Evolutionary conservation across 1,140 invertebrate species (phyloP).

Genomic region (Nasonia giraulti): DNA sequence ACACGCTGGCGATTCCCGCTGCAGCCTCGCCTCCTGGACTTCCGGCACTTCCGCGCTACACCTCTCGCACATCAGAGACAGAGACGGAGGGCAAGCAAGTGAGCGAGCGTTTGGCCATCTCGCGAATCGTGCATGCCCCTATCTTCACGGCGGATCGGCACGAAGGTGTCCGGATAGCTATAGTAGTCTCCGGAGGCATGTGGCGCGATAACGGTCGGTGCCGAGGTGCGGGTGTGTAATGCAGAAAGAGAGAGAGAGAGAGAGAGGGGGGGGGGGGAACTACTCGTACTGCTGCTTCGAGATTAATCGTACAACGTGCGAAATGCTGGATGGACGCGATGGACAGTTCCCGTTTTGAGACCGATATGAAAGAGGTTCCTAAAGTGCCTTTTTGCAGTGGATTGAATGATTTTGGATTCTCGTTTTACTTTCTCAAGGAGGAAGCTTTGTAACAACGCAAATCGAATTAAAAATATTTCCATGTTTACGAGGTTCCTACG

Average conservation of each 20-base stretch:
- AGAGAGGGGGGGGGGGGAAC: background rate
- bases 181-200: slow-evolving; percentile 4
- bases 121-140: slow-evolving; percentile 56
- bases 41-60: slow-evolving; percentile 47
- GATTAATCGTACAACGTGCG: background rate
- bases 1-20: slow-evolving; percentile 28
- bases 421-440: too few species aligned
- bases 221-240: background rate
- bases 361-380: too few species aligned
- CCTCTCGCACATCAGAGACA: background rate
- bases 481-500: too few species aligned
- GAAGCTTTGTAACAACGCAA: too few species aligned
- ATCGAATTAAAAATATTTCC: too few species aligned
- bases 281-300: background rate
- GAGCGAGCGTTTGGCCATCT: slow-evolving; percentile 55
- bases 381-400: too few species aligned
- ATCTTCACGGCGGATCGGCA: slow-evolving; percentile 67
- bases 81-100: slow-evolving; percentile 32
- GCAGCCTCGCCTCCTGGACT: slow-evolving; percentile 46
- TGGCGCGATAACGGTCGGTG: slow-evolving; percentile 47
- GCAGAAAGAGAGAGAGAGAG: background rate
- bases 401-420: too few species aligned
- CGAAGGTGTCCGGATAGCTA: slow-evolving; percentile 58
- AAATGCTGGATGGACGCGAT: background rate
- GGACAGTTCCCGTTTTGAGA: background rate